Percentiles rank a stretch among this genome's conserved stretches.
phyloP scores from a whole-genome alignment of 2,797 vertebrate species.

The Anolis apletophallus region DNA sequence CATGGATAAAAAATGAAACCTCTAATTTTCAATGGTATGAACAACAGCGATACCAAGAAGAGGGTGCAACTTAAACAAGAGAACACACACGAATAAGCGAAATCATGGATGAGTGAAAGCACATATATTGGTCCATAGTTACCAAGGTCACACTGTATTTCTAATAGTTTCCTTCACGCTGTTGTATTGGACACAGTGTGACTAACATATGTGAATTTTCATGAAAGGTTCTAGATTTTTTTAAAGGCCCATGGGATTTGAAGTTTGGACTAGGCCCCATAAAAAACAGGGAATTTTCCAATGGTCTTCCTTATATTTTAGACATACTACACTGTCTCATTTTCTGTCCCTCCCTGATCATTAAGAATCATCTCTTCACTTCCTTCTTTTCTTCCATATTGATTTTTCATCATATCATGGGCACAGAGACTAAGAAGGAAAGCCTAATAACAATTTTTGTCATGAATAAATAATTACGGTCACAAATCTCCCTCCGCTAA shows the following conservation, averaged over 20 bases:
- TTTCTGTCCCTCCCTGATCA: slow-evolving; percentile 60
- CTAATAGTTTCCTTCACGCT: too few relatives aligned
- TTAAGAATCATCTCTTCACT: slow-evolving; percentile 69
- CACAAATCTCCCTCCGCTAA: slow-evolving; percentile 74
- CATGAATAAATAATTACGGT: slow-evolving; percentile 80
- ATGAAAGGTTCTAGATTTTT: not conserved
- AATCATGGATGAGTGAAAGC: too few relatives aligned
- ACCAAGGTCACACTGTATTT: too few relatives aligned
- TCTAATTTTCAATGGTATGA: too few relatives aligned
- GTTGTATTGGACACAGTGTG: not conserved
- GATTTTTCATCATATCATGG: slow-evolving; percentile 77
- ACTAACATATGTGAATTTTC: not conserved
- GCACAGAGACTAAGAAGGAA: slow-evolving; percentile 71
- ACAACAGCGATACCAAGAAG: too few relatives aligned
- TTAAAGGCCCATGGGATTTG: too few relatives aligned
- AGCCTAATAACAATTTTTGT: slow-evolving; percentile 77
- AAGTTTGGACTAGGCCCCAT: slow-evolving; percentile 29
- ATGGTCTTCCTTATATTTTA: not conserved
- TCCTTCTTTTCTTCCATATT: slow-evolving; percentile 74
- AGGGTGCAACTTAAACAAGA: too few relatives aligned
- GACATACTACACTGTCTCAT: slow-evolving; percentile 25
- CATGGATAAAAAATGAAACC: too few relatives aligned
- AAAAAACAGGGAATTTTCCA: not conserved
- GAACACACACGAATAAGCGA: too few relatives aligned
- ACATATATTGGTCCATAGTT: too few relatives aligned